phyloP scores from a whole-genome alignment of 2,888 invertebrate genomes.

The Nebria brevicollis region DNA sequence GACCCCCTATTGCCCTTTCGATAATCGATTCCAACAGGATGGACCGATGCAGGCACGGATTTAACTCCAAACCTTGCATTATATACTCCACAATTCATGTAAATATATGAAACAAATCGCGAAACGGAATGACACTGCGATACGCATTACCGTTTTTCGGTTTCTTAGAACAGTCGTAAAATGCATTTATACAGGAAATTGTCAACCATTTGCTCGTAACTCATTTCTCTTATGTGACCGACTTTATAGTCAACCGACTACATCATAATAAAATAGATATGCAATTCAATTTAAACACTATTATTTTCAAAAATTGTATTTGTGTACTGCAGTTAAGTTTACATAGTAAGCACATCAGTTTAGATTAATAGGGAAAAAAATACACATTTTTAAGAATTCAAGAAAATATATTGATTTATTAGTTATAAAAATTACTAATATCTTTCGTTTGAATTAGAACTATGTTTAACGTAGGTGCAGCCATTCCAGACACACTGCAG shows the following conservation, averaged over 20 bases:
- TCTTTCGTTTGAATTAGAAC: too few relatives aligned
- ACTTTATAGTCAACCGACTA: background rate
- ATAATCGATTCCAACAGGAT: constrained; percentile 41
- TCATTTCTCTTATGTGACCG: background rate
- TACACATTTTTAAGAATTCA: too few relatives aligned
- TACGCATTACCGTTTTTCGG: background rate
- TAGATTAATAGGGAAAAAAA: too few relatives aligned
- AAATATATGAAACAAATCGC: background rate
- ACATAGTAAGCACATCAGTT: too few relatives aligned
- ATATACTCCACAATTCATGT: too few relatives aligned
- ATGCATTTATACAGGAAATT: background rate
- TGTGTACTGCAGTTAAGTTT: too few relatives aligned
- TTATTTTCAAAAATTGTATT: background rate
- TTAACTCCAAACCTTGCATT: background rate
- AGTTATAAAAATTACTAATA: too few relatives aligned
- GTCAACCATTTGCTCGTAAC: background rate
- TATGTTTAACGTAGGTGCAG: too few relatives aligned
- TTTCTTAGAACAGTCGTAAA: background rate
- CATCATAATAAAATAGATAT: background rate
- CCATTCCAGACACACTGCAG: too few relatives aligned
- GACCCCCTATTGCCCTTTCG: constrained; percentile 39
- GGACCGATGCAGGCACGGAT: constrained; percentile 3
- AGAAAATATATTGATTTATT: too few relatives aligned
- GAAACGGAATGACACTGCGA: background rate
- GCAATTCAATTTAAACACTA: background rate